Base-by-base conservation (phyloP, 2,113 vertebrate species). In the Heterocephalus glaber region DNA sequence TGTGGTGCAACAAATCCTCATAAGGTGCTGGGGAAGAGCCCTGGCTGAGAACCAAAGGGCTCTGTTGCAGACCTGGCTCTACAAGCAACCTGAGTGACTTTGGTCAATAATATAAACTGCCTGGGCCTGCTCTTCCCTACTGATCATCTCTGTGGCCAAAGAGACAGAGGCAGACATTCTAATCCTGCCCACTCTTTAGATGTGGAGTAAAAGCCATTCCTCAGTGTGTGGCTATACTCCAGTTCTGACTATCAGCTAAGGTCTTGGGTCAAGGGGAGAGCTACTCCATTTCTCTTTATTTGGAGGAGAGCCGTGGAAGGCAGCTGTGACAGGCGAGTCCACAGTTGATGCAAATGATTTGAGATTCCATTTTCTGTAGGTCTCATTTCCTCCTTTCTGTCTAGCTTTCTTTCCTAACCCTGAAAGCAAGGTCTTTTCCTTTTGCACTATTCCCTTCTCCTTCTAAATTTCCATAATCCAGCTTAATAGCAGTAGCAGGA, bases 161-260 rank as follows among this genome's bases (percentile, higher is more conserved):
- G 54, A 10, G 72, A 95, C 93, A 86, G 95, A 97, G 97, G 95
- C 74, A 95, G 95, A 93, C 93, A 35, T 97, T 95, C 22, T 96
- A 74, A 93, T 97, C 95, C 49, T 41, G 60, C 22, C 44, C 26
- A 8, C 1, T 5, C 33, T 65, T 63, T 14, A 41, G 26, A n/a
- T 5, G 47, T 4, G 26, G 47, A 83, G 54, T 22, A 24, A 38
- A 74, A 72, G 1, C 16, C 56, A 19, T 1, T 63, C 70, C 85
- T 63, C 11, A n/a, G 26, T 54, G 54, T 61, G 77, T 44, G 56
- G 56, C 65, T 8, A 0, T 33, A 3, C 38, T 4, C 41, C 47
- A 58, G 22, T 33, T 58, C 24, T 5, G 26, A 41, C 63, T 58
- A 38, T 41, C 47, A 47, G 54, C n/a, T 66, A 52, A 68, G 5